Base-by-base conservation (phyloP, 2,797 vertebrate genomes). In the Rhynchonycteris naso region DNA sequence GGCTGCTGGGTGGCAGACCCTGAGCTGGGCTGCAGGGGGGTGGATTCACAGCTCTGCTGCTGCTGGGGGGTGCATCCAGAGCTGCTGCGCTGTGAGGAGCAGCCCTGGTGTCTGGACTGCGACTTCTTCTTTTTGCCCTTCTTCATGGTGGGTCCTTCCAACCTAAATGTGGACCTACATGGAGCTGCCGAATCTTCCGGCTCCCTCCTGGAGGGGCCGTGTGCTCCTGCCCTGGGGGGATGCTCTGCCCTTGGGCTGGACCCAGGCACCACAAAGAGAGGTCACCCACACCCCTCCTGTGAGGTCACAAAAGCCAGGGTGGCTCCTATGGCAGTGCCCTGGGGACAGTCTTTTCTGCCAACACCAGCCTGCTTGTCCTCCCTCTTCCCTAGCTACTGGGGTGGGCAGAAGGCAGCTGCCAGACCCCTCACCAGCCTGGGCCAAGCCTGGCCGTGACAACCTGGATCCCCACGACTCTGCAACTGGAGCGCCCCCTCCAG, bases 121-220 rank as follows among this genome's bases (percentile, higher is more conserved):
- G 68, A 1, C 92, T 94, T 96, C 96, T 97, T 97, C 97, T 84
- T 96, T 74, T 96, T 97, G 82, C 90, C 88, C 88, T 97, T 97
- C 82, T 88, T 97, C 97, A 97, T 97, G 95, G 86, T 93, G 92
- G 81, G 30, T 58, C 82, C 22, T 93, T 58, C 75, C n/a, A 47
- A 22, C 30, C 68, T 79, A 24, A 47, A 28, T 0, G 35, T 71
- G 90, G 78, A 47, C 81, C 92, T 96, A 93, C 97, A 96, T 97
- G 95, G 96, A 94, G 93, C 88, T 94, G 93, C 72, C 69, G 83
- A 1, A n/a, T 66, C 33, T 74, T 14, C 59, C 6, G 88, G 91
- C 86, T 85, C 83, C 96, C 92, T 93, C 85, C 26, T 22, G 1
- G 82, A 79, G 74, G 95, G 81, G 84, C 74, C 68, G 2, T 52